These are phyloP conservation scores for Strigamia transsilvanica DNA, from an alignment of 2,888 invertebrate genomes.

Conservation along the genomic window DNA sequence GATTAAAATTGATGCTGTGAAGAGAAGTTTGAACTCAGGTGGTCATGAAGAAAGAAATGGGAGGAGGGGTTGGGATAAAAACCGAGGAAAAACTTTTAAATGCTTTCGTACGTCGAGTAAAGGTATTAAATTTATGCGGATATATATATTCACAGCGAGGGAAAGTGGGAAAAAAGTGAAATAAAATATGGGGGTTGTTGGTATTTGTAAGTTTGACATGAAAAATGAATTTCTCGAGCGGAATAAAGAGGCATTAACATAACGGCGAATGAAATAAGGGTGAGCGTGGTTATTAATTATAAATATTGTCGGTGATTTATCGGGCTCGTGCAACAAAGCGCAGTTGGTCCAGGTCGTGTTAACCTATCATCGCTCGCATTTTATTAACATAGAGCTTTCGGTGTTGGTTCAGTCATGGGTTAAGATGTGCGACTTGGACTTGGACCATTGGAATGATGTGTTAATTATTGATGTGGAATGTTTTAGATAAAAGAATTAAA, in stretches of 20 bases:
- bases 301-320: constrained; percentile 31
- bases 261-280: constrained; percentile 33
- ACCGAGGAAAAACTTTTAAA: constrained; percentile 3
- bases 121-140: neutral
- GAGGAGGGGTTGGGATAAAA: neutral
- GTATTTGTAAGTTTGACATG: constrained; percentile 13
- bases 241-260: constrained; percentile 37
- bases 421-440: neutral
- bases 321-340: neutral
- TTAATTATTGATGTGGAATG: constrained; percentile 16
- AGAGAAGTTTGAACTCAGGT: constrained; percentile 23
- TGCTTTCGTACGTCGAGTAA: neutral
- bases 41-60: neutral
- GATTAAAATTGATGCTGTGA: constrained; percentile 42
- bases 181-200: neutral
- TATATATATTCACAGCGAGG: neutral
- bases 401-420: constrained; percentile 14
- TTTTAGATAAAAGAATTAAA: neutral
- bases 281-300: constrained; percentile 28
- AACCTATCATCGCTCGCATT: constrained; percentile 17
- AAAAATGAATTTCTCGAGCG: neutral
- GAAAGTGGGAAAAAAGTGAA: neutral
- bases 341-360: constrained; percentile 7
- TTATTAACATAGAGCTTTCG: constrained; percentile 19
- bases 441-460: neutral